These are phyloP conservation scores for Camarhynchus parvulus DNA, from an alignment of 2,113 vertebrate species.

Conservation along the genomic window DNA sequence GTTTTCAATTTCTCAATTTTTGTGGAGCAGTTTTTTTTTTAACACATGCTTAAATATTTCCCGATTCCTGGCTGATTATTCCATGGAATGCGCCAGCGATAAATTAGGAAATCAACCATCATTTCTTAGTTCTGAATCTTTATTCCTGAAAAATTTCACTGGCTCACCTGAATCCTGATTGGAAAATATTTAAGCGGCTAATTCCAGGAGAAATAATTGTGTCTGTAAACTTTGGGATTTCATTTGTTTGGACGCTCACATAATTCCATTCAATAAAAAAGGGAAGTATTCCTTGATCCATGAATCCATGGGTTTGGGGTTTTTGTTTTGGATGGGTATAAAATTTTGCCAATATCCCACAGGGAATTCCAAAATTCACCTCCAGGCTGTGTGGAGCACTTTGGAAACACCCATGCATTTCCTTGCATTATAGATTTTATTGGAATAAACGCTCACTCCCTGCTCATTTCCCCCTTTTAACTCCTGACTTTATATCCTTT, in stretches of 20 bases:
- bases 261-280: background rate
- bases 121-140: background rate
- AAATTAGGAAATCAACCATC: background rate
- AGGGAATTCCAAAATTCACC: background rate
- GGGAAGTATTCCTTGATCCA: background rate
- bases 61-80: background rate
- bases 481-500: background rate
- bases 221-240: background rate
- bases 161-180: background rate
- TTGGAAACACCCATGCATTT: background rate
- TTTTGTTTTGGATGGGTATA: background rate
- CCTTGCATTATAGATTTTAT: background rate
- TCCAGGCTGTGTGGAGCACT: background rate
- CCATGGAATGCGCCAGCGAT: background rate
- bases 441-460: background rate
- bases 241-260: background rate
- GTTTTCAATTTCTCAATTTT: background rate
- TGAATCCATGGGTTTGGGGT: accelerated
- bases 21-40: background rate
- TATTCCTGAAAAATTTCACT: background rate
- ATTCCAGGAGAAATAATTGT: background rate
- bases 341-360: background rate
- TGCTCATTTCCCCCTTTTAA: background rate
- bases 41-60: background rate
- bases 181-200: background rate